Evolutionary conservation across 2,113 vertebrate species (phyloP).

Genomic region (Sus scrofa): T2T-Sscrofa CM000818.6:17029001-17029500

Average conservation of each 20-base stretch:
- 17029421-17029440: neutral
- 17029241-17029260: neutral
- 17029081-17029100: neutral
- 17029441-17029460: neutral
- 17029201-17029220: neutral
- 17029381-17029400: neutral
- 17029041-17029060: neutral
- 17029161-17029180: neutral
- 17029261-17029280: neutral
- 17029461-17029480: neutral
- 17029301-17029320: neutral
- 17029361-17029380: neutral
- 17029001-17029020: neutral
- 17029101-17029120: neutral
- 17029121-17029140: neutral
- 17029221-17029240: neutral
- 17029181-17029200: neutral
- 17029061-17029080: neutral
- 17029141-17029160: slow-evolving; percentile 6
- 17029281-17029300: neutral
- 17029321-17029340: neutral
- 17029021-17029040: neutral
- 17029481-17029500: neutral
- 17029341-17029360: neutral
- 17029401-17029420: no score